These are phyloP conservation scores for Cynaeus angustus DNA, from an alignment of 2,888 invertebrate genomes.

Conservation along the genomic window DNA sequence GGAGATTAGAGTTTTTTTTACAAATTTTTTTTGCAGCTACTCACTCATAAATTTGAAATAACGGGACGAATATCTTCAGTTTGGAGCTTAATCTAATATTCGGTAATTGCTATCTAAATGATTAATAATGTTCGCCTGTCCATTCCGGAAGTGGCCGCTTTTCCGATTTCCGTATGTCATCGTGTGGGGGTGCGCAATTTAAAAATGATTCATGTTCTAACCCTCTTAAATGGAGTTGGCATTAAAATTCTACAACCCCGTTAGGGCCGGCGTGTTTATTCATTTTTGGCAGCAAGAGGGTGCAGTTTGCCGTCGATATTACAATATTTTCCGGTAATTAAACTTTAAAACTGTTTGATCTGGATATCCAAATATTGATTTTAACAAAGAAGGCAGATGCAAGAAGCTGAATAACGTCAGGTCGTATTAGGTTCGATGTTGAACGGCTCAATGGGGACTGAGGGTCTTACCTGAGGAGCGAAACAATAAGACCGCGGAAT, in stretches of 20 bases:
- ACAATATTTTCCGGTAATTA: conserved; percentile 64
- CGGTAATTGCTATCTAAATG: conserved; percentile 1
- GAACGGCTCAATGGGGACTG: conserved; percentile 59
- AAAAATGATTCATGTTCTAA: conserved; percentile 44
- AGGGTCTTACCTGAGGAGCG: conserved; percentile 61
- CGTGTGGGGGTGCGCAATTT: conserved; percentile 29
- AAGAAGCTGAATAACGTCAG: conserved; percentile 58
- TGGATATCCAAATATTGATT: conserved; percentile 62
- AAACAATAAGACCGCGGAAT: conserved; percentile 62
- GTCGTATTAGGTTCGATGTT: conserved; percentile 56
- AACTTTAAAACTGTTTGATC: conserved; percentile 60
- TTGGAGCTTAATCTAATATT: too few relatives aligned
- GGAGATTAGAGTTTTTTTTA: too few relatives aligned
- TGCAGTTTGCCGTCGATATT: conserved; percentile 58
- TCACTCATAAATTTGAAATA: too few relatives aligned
- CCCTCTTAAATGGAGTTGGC: conserved; percentile 36
- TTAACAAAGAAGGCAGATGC: conserved; percentile 58
- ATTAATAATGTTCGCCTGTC: conserved; percentile 15
- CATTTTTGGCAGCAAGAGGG: conserved; percentile 49
- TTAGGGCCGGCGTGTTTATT: conserved; percentile 43
- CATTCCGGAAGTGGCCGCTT: conserved; percentile 19
- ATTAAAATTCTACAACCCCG: conserved; percentile 41
- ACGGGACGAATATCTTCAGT: too few relatives aligned
- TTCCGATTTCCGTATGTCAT: conserved; percentile 38
- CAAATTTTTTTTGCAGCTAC: too few relatives aligned